Evolutionary conservation across 2,888 invertebrate species (phyloP).

Genomic region (Eupithecia insigniata): DNA sequence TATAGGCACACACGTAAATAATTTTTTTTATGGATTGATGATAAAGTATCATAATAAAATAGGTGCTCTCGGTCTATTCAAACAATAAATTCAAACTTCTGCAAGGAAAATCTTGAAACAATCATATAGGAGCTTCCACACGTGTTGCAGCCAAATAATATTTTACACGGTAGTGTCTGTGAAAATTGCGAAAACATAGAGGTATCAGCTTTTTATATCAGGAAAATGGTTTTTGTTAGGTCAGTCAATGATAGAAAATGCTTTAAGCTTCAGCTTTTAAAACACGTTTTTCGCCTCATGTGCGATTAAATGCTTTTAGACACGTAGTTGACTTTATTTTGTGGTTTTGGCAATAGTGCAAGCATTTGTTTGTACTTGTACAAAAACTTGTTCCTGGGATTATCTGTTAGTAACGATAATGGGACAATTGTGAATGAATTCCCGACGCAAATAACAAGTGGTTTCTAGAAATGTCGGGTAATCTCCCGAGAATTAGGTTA

Average conservation of each 20-base stretch:
- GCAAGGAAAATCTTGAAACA: conserved; percentile 27
- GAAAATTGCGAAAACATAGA: background rate
- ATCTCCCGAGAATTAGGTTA: conserved; percentile 37
- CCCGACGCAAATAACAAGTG: conserved; percentile 29
- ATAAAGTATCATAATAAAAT: background rate
- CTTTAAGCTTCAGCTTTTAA: background rate
- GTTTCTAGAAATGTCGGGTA: conserved; percentile 28
- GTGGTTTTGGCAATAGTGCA: background rate
- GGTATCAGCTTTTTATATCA: background rate
- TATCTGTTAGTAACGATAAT: conserved; percentile 37
- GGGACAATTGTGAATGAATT: conserved; percentile 33
- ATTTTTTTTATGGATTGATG: background rate
- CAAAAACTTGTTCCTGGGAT: conserved; percentile 25
- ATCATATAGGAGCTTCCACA: conserved; percentile 16
- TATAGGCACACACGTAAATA: background rate
- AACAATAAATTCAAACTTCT: conserved; percentile 24
- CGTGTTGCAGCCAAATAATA: conserved; percentile 10
- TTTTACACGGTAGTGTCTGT: background rate
- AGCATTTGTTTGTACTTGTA: too few relatives aligned
- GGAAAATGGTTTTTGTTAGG: background rate
- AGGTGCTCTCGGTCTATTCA: conserved; percentile 17
- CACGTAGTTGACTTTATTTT: background rate
- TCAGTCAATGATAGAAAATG: background rate
- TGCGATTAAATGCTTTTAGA: background rate
- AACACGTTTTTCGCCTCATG: background rate